Evolutionary conservation across 1,140 invertebrate genomes (phyloP), one percentile per base, ranked within the genome.

Genomic region (Pseudomyrmex sp.): DNA sequence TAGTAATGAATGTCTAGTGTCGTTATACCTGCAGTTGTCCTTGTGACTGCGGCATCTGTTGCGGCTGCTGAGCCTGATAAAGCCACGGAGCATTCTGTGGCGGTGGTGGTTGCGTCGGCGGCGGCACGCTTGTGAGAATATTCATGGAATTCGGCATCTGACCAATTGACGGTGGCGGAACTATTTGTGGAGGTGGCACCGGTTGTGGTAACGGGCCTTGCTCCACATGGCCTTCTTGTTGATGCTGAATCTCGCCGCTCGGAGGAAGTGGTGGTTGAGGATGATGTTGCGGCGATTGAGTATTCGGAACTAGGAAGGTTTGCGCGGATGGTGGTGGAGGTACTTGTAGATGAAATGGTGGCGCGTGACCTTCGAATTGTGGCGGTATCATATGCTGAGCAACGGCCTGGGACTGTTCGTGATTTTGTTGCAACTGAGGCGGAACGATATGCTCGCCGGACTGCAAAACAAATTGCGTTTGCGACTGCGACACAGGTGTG

Each of bases 101-200:
- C 9, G 92, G 90, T 63, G 92, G 93, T 66, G 85, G 85, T 76
- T 93, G 93, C 70, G 91, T 92, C 12, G 94, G 94, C 5, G 94
- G 94, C 46, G 94, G 94, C 59, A 94, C 91, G 76, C 91, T 94
- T 0, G 94, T 94, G 50, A 94, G 85, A 86, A 94, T 91, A 85
- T 93, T 94, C 90, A 93, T 92, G 73, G 93, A 91, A 86, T 92
- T 93, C 63, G 89, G 90, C 82, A 93, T 91, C 76, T 93, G 93
- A 74, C 90, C 91, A 18, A 90, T 87, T 5, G 88, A 89, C 35
- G 94, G 94, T 2, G 93, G 93, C 52, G 93, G 94, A 12, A 94
- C 93, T 89, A 94, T 94, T 85, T 94, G 93, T 2, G 93, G 93
- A 8, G 93, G 93, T 76, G 94, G 94, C 59, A 94, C 93, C 23